A percentile compares a stretch with the other conserved stretches of the same genome.
phyloP scores from a whole-genome alignment of 2,797 vertebrate species.

The Buceros bicornis region DNA sequence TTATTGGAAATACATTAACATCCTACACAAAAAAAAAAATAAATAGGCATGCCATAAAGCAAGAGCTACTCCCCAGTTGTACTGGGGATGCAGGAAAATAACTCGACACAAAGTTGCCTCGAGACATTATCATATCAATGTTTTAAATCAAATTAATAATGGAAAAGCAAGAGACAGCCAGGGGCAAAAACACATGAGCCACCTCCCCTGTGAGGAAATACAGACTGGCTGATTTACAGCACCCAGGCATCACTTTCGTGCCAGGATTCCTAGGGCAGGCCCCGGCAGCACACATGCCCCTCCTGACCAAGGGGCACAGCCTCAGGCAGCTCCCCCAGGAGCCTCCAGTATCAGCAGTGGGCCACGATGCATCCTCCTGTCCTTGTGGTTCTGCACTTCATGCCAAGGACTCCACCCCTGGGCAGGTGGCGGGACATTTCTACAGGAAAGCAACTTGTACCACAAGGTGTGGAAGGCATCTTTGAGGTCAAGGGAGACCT shows the following conservation, averaged over 20 bases:
- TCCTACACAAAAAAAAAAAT: neutral
- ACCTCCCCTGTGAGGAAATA: neutral
- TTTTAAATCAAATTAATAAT: slow-evolving; percentile 29
- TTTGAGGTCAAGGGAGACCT: fast-evolving
- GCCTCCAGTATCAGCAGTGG: neutral
- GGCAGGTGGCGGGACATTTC: neutral
- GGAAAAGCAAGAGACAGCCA: neutral
- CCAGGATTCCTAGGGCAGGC: neutral
- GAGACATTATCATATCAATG: neutral
- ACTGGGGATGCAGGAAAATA: neutral
- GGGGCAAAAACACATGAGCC: neutral
- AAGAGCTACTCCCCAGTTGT: neutral
- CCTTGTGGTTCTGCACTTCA: neutral
- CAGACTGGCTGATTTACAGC: neutral
- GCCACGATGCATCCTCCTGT: too few relatives aligned
- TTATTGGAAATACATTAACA: neutral
- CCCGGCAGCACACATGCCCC: fast-evolving
- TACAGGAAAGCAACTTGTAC: neutral
- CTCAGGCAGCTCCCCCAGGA: neutral
- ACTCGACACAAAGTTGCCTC: neutral
- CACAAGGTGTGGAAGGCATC: neutral
- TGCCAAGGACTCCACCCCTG: neutral
- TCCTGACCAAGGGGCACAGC: neutral
- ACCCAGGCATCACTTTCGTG: neutral
- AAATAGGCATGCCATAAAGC: neutral